Evolutionary conservation across 2,888 invertebrate genomes (phyloP).

Genomic region (Aphidoletes aphidimyza): DNA sequence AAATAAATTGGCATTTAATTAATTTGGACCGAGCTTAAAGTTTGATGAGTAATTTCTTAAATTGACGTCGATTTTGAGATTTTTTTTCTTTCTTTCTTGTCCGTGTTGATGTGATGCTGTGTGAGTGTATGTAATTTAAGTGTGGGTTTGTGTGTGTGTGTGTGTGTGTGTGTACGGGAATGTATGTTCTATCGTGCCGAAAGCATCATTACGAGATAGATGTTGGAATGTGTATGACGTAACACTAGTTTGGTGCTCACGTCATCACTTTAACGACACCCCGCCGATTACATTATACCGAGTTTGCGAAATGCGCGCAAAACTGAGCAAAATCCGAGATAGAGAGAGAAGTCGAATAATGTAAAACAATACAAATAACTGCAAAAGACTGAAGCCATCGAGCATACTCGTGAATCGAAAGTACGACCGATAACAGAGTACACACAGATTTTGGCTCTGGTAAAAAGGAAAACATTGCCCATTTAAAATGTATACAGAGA

Average conservation of each 20-base stretch:
- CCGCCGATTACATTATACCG: slow-evolving; percentile 1
- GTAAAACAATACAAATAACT: not conserved
- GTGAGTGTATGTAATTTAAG: not conserved
- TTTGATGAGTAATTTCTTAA: no score
- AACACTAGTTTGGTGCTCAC: not conserved
- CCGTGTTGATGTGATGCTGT: not conserved
- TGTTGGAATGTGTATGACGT: not conserved
- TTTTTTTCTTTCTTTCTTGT: no score
- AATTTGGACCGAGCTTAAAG: no score
- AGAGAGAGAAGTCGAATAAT: not conserved
- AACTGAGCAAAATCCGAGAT: not conserved
- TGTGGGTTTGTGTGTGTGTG: not conserved
- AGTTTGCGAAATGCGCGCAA: not conserved
- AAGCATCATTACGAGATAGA: slow-evolving; percentile 10
- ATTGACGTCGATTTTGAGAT: no score
- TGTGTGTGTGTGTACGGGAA: not conserved
- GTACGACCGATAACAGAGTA: not conserved
- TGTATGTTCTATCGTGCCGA: not conserved
- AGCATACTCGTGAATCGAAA: no score
- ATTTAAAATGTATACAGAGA: not conserved
- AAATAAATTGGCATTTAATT: no score
- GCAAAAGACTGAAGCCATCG: no score
- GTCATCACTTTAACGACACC: slow-evolving; percentile 2
- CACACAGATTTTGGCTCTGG: no score
- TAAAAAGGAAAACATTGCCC: not conserved